phyloP scores from a whole-genome alignment of 1,140 invertebrate species.

The Bombus picipes region DNA sequence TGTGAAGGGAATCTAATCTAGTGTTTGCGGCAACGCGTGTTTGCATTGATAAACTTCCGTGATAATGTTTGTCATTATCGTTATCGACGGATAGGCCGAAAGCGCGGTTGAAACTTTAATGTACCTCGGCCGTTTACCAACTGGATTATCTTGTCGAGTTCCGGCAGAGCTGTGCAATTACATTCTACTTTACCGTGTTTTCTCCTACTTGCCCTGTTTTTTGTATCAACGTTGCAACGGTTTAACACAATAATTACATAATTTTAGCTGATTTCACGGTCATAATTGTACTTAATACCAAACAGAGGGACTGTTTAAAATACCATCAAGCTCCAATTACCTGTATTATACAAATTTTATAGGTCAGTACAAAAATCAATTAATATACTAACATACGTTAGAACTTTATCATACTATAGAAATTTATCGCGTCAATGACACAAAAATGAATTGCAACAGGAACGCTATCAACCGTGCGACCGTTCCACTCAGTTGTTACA shows the following conservation, averaged over 20 bases:
- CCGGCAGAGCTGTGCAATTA: slow-evolving; percentile 11
- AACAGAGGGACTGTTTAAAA: neutral
- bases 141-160: slow-evolving; percentile 33
- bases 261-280: neutral
- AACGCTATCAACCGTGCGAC: no score
- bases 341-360: neutral
- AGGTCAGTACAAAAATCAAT: no score
- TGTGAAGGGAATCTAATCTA: slow-evolving; percentile 39
- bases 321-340: neutral
- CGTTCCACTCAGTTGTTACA: no score
- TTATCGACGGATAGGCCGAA: slow-evolving; percentile 33
- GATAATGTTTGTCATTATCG: slow-evolving; percentile 48
- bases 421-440: no score
- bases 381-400: no score
- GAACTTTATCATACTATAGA: no score
- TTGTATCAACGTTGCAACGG: neutral
- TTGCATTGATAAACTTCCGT: slow-evolving; percentile 48
- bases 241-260: neutral
- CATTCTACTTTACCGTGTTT: neutral
- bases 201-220: neutral
- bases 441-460: no score
- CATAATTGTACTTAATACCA: neutral
- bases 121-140: slow-evolving; percentile 33
- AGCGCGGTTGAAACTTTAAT: slow-evolving; percentile 36
- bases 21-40: slow-evolving; percentile 39